These are phyloP conservation scores for Brachionus koreanus DNA, from an alignment of 1,140 invertebrate species.

Conservation along the genomic window DNA sequence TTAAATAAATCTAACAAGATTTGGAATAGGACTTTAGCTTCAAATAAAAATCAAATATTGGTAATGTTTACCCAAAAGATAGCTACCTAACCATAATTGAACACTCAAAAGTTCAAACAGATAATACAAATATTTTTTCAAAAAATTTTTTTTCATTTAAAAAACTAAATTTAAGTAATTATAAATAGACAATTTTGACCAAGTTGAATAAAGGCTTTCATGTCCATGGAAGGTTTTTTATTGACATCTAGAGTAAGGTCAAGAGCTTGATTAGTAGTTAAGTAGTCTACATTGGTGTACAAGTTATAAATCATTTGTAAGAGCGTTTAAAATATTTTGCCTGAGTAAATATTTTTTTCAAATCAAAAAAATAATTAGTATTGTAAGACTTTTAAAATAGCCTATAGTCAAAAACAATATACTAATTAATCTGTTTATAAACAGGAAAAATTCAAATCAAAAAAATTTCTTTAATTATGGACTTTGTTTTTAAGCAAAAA, in stretches of 20 bases:
- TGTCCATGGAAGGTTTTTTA: background rate
- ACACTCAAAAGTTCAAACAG: background rate
- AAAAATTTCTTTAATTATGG: background rate
- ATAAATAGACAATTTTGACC: background rate
- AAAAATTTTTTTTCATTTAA: background rate
- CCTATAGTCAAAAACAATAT: background rate
- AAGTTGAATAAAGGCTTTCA: background rate
- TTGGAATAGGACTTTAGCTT: background rate
- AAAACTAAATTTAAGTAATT: background rate
- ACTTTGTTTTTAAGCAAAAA: background rate
- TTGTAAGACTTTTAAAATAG: background rate
- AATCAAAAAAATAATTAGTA: background rate
- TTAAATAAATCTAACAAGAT: background rate
- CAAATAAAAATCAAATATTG: background rate
- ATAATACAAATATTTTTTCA: background rate
- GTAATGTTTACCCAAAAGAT: too few relatives aligned
- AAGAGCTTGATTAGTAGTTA: background rate
- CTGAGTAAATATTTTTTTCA: background rate
- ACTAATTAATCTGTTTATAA: background rate
- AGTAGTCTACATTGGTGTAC: background rate
- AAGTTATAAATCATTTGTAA: conserved; percentile 22
- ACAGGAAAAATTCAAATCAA: background rate
- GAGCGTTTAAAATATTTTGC: background rate
- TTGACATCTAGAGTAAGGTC: conserved; percentile 4
- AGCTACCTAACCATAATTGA: background rate